phyloP scores from a whole-genome alignment of 2,113 vertebrate species.

The Semnornis frantzii region DNA sequence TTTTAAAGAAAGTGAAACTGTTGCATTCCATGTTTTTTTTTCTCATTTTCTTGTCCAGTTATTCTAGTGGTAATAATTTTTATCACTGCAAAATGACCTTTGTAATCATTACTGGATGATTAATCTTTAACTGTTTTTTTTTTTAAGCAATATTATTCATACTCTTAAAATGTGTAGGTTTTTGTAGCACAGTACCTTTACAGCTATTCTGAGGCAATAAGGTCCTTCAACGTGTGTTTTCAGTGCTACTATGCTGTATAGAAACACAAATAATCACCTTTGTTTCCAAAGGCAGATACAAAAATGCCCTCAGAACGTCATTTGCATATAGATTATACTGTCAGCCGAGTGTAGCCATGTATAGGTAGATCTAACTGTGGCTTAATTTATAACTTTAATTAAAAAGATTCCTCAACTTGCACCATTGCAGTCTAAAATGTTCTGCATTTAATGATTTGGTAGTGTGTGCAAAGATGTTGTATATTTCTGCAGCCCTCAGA shows the following conservation, averaged over 20 bases:
- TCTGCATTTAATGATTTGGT: not conserved
- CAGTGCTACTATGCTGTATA: not conserved
- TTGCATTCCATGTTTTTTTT: not conserved
- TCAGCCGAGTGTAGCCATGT: not conserved
- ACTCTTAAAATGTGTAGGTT: not conserved
- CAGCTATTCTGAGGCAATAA: not conserved
- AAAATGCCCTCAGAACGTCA: constrained; percentile 45
- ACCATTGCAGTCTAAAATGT: constrained; percentile 1
- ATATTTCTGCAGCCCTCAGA: not conserved
- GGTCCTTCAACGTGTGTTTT: not conserved
- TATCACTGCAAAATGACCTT: constrained; percentile 56
- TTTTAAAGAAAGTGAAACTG: not conserved
- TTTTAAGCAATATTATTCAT: constrained; percentile 45
- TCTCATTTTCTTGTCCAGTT: constrained; percentile 12
- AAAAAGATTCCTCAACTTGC: not conserved
- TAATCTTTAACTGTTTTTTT: constrained; percentile 64
- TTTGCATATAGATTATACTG: constrained; percentile 62
- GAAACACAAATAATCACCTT: not conserved
- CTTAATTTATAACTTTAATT: constrained; percentile 54
- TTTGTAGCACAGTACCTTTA: not conserved
- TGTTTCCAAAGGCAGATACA: constrained; percentile 11
- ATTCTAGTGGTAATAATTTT: constrained; percentile 36
- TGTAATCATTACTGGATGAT: constrained; percentile 54
- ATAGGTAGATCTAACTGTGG: constrained; percentile 21
- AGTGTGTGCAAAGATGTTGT: not conserved